Percentiles rank a stretch among this genome's conserved stretches.
Evolutionary conservation across 2,113 vertebrate genomes (phyloP).

Genomic region (Trogon surrucura): DNA sequence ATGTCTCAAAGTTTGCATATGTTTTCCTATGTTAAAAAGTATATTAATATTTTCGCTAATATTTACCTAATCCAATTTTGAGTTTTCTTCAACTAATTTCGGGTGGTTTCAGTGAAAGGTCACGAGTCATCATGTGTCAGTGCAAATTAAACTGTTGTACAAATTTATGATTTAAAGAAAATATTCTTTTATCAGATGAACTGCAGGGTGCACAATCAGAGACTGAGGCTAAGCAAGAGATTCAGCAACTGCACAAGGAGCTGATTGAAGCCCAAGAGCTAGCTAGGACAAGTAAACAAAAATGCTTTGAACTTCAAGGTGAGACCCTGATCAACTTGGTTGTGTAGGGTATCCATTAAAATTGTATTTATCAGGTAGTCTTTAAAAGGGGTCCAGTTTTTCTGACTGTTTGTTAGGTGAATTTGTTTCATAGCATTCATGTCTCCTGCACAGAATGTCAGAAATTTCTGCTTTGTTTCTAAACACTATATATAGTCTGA

Average conservation of each 20-base stretch:
- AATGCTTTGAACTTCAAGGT: slow-evolving; percentile 97
- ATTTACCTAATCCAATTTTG: slow-evolving; percentile 57
- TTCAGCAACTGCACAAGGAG: slow-evolving; percentile 91
- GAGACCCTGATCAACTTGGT: slow-evolving; percentile 65
- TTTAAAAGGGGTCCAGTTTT: neutral
- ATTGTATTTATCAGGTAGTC: neutral
- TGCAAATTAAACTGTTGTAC: slow-evolving; percentile 48
- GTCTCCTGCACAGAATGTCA: neutral
- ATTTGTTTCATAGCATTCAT: neutral
- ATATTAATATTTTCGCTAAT: slow-evolving; percentile 65
- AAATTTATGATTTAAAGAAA: slow-evolving; percentile 71
- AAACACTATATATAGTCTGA: neutral
- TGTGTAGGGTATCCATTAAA: slow-evolving; percentile 4
- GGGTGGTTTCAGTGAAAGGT: slow-evolving; percentile 23
- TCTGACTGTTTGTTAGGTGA: neutral
- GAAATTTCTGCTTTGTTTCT: neutral
- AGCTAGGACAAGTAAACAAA: slow-evolving; percentile 94
- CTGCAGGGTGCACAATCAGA: slow-evolving; percentile 88
- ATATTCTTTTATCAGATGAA: slow-evolving; percentile 86
- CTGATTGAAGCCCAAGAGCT: slow-evolving; percentile 94
- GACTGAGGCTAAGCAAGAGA: slow-evolving; percentile 91
- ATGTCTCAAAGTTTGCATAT: neutral
- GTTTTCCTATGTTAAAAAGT: slow-evolving; percentile 1
- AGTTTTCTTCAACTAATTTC: slow-evolving; percentile 48
- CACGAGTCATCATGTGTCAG: neutral